Percentiles rank a stretch among this genome's conserved stretches.
These are phyloP conservation scores for Danio tinwini DNA, from an alignment of 2,797 vertebrate species.

Conservation along the genomic window DNA sequence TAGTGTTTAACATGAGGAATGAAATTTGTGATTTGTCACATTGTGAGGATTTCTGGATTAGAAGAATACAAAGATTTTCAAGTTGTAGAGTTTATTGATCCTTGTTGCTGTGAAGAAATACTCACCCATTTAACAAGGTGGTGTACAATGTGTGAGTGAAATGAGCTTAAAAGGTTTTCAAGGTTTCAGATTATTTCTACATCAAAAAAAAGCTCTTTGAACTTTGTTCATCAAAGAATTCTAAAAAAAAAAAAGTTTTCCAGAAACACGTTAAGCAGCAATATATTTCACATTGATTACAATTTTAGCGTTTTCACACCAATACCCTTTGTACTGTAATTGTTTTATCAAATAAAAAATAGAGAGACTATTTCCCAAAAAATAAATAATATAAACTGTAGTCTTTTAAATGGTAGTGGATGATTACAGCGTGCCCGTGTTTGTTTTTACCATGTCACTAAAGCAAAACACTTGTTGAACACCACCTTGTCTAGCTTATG, in stretches of 20 bases:
- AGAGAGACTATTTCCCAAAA: not conserved
- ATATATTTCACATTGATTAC: not conserved
- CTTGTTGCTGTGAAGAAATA: conserved; percentile 50
- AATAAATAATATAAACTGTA: not conserved
- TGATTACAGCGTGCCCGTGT: not conserved
- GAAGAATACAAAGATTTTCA: not conserved
- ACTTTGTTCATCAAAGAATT: not conserved
- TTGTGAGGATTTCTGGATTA: not conserved
- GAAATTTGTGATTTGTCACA: not conserved
- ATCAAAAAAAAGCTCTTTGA: not conserved
- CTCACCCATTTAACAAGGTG: conserved; percentile 47
- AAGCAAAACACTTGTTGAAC: conserved; percentile 63
- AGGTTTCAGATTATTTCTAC: no score
- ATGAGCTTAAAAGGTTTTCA: not conserved
- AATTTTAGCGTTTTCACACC: no score
- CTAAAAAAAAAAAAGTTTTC: not conserved
- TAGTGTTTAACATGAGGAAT: not conserved
- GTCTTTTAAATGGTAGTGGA: not conserved
- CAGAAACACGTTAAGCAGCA: not conserved
- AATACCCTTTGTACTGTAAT: not conserved
- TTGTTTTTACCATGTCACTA: not conserved
- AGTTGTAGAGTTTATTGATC: conserved; percentile 21
- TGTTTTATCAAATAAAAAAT: not conserved
- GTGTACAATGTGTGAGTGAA: conserved; percentile 28
- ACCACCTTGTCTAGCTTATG: conserved; percentile 71